phyloP scores from a whole-genome alignment of 92 coral and sea anemone genomes.

The Phenganax marumi region DNA sequence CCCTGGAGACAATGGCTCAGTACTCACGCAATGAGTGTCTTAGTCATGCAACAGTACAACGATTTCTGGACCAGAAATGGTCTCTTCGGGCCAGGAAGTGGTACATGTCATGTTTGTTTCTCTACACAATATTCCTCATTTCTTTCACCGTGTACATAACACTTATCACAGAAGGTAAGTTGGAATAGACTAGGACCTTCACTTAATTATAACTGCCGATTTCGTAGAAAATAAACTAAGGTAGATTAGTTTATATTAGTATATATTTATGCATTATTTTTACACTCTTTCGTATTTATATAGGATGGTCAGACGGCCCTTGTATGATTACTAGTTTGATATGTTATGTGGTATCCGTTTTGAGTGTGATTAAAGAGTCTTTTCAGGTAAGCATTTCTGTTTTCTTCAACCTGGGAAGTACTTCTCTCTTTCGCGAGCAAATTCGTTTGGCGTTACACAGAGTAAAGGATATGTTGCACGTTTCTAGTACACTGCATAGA shows the following conservation, averaged over 20 bases:
- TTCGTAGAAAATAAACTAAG: too few relatives aligned
- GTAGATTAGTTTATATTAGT: not conserved
- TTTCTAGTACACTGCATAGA: too few relatives aligned
- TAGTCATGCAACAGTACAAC: constrained; percentile 8
- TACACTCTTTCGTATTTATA: not conserved
- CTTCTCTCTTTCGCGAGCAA: too few relatives aligned
- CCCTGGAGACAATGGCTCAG: constrained; percentile 5
- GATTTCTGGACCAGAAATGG: constrained; percentile 28
- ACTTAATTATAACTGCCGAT: not conserved
- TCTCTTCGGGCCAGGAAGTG: constrained; percentile 6
- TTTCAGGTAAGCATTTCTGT: constrained; percentile 12
- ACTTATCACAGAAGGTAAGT: not conserved
- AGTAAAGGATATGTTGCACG: too few relatives aligned
- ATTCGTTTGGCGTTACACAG: too few relatives aligned
- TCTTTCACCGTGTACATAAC: constrained; percentile 20
- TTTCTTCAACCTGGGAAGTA: too few relatives aligned
- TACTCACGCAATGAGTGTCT: constrained; percentile 22
- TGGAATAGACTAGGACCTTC: not conserved
- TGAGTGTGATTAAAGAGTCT: constrained; percentile 14
- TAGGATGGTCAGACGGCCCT: not conserved
- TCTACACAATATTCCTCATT: constrained; percentile 24
- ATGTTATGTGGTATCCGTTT: constrained; percentile 1
- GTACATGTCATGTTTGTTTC: not conserved
- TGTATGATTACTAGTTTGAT: not conserved
- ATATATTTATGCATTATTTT: not conserved